Evolutionary conservation across 2,113 vertebrate genomes (phyloP).

Genomic region (Upupa epops): DNA sequence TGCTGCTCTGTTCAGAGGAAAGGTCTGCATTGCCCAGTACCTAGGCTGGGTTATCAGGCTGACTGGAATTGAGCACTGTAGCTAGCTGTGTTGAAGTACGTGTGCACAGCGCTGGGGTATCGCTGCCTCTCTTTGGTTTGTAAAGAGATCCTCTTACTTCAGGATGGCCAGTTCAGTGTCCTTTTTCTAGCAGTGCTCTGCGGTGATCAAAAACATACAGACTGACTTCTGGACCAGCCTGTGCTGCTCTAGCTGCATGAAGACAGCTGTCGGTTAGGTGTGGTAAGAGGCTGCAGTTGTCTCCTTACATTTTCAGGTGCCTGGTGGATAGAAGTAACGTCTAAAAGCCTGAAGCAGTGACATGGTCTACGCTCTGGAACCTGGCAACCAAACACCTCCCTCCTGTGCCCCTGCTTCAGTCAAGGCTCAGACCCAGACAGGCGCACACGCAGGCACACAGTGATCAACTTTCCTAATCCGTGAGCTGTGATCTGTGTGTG

Average conservation of each 20-base stretch:
- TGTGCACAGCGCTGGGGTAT: background rate
- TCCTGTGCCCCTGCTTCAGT: background rate
- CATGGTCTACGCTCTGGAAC: too few relatives aligned
- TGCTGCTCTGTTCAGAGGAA: background rate
- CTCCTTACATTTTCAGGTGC: constrained; percentile 37
- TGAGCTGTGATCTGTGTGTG: too few relatives aligned
- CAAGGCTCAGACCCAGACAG: too few relatives aligned
- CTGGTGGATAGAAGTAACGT: too few relatives aligned
- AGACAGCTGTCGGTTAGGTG: background rate
- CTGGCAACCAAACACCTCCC: background rate
- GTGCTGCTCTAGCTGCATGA: constrained; percentile 1
- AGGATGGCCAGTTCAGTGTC: background rate
- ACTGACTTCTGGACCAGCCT: background rate
- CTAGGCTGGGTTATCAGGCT: background rate
- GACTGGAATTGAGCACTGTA: background rate
- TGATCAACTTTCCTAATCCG: too few relatives aligned
- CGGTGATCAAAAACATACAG: background rate
- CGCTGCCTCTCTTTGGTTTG: background rate
- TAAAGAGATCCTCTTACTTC: background rate
- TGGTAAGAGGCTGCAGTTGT: background rate
- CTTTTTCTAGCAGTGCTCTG: background rate
- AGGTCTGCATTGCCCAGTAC: background rate
- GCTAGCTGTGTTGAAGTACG: background rate
- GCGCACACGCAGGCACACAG: too few relatives aligned
- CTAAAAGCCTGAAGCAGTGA: too few relatives aligned